These are phyloP conservation scores for Trichogramma evanescens DNA, from an alignment of 2,888 invertebrate species.

Conservation along the genomic window DNA sequence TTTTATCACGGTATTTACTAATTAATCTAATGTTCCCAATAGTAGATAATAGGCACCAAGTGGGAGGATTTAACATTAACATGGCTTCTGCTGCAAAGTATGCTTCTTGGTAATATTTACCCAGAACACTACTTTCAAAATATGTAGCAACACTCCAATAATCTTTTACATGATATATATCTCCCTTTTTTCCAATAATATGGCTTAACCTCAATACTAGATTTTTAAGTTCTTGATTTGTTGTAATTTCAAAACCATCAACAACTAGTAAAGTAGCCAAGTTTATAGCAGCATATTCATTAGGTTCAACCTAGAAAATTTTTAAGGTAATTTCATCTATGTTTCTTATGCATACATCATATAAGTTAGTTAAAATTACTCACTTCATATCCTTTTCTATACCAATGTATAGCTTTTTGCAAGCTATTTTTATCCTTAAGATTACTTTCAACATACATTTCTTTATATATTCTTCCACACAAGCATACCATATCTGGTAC, in stretches of 20 bases:
- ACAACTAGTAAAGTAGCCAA: conserved; percentile 94
- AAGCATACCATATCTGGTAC: conserved; percentile 97
- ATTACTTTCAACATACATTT: conserved; percentile 93
- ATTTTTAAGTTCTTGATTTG: conserved; percentile 83
- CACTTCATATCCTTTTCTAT: conserved; percentile 87
- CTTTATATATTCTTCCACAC: conserved; percentile 95
- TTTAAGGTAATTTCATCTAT: neutral
- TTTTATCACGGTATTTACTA: conserved; percentile 78
- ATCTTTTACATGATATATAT: conserved; percentile 82
- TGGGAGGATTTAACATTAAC: conserved; percentile 84
- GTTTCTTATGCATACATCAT: neutral
- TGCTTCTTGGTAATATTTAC: conserved; percentile 94
- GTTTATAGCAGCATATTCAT: conserved; percentile 98
- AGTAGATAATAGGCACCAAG: conserved; percentile 95
- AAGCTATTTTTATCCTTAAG: conserved; percentile 83
- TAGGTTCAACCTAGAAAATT: conserved; percentile 70
- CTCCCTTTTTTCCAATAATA: conserved; percentile 95
- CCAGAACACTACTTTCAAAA: conserved; percentile 95
- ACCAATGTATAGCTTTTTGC: conserved; percentile 93
- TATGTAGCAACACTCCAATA: conserved; percentile 99
- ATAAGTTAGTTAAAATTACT: neutral
- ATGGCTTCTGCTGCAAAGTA: conserved; percentile 93
- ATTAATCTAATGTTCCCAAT: conserved; percentile 93
- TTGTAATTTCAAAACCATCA: conserved; percentile 89
- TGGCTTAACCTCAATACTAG: conserved; percentile 94